Percentiles rank a stretch among this genome's conserved stretches.
These are phyloP conservation scores for Heptranchias perlo DNA, from an alignment of 2,113 vertebrate genomes.

Conservation along the genomic window DNA sequence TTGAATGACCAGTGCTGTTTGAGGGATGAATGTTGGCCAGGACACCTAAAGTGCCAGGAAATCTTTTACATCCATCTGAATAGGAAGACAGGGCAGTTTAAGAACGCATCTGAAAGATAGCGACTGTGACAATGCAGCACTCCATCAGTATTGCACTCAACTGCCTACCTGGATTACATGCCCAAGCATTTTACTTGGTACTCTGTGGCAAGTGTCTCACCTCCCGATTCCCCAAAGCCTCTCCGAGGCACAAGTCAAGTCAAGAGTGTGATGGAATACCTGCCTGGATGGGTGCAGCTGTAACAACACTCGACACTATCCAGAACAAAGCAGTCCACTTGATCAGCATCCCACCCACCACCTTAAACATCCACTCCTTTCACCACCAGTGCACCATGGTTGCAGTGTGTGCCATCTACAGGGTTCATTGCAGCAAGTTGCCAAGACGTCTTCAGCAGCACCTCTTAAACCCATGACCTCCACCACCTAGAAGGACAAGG, in stretches of 20 bases:
- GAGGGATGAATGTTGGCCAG: background rate
- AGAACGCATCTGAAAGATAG: background rate
- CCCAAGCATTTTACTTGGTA: constrained; percentile 41
- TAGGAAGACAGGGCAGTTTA: background rate
- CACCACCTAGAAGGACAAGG: too few relatives aligned
- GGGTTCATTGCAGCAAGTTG: background rate
- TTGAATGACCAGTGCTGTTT: background rate
- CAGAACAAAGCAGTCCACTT: too few relatives aligned
- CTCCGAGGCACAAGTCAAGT: background rate
- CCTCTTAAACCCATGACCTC: background rate
- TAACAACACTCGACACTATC: background rate
- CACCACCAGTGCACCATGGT: background rate
- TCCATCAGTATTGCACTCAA: background rate
- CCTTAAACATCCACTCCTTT: background rate
- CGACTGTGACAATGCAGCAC: background rate
- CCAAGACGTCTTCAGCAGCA: background rate
- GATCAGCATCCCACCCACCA: background rate
- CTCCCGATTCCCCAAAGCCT: too few relatives aligned
- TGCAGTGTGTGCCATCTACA: background rate
- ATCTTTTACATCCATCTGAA: background rate
- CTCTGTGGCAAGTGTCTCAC: constrained; percentile 20
- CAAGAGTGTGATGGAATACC: background rate
- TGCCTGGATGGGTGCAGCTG: background rate
- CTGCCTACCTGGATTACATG: background rate
- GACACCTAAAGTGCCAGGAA: background rate